These are phyloP conservation scores for Tolmerus cingulatus DNA, from an alignment of 2,888 invertebrate species.

Conservation along the genomic window DNA sequence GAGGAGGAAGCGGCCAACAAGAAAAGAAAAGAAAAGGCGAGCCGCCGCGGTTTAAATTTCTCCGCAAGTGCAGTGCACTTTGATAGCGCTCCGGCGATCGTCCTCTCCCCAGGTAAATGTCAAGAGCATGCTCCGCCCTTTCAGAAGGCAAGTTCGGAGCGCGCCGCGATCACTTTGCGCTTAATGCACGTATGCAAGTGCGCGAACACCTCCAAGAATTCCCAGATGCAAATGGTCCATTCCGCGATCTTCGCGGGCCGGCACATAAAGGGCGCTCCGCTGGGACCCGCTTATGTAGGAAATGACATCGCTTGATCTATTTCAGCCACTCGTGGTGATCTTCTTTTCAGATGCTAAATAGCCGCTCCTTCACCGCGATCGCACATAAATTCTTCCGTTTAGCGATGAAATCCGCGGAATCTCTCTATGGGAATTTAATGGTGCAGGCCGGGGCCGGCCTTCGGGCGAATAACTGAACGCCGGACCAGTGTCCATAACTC, in stretches of 20 bases:
- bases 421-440: constrained; percentile 3
- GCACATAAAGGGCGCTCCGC: background rate
- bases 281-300: background rate
- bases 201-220: background rate
- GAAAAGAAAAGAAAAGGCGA: background rate
- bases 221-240: background rate
- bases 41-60: constrained; percentile 31
- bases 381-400: background rate
- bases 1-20: constrained; percentile 32
- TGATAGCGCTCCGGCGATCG: constrained; percentile 18
- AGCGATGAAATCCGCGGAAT: constrained; percentile 29
- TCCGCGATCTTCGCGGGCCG: background rate
- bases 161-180: background rate
- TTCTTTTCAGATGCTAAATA: constrained; percentile 33
- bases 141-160: constrained; percentile 16
- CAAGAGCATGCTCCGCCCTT: constrained; percentile 39
- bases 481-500: constrained; percentile 32
- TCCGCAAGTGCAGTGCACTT: constrained; percentile 26
- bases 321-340: constrained; percentile 22
- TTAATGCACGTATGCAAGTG: constrained; percentile 17
- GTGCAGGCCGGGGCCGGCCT: constrained; percentile 21
- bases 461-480: constrained; percentile 32
- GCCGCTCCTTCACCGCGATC: constrained; percentile 9
- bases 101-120: constrained; percentile 15
- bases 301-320: constrained; percentile 37